Evolutionary conservation across 2,888 invertebrate species (phyloP).

Genomic region (Ectemnius continuus): DNA sequence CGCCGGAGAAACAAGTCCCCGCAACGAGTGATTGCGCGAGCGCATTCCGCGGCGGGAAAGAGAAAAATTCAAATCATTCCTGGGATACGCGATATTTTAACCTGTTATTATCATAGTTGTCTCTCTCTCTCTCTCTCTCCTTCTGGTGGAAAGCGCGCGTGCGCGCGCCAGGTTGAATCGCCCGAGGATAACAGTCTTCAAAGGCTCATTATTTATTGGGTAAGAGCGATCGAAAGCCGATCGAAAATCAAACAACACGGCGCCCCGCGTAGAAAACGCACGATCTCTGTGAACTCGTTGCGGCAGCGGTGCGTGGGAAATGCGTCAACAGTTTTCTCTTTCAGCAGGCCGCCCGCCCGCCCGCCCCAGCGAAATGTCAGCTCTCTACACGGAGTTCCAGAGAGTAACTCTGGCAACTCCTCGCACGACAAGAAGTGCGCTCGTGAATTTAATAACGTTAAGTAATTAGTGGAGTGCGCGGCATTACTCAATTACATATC

Average conservation of each 20-base stretch:
- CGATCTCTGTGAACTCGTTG: background rate
- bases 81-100: slow-evolving; percentile 21
- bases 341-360: too few species aligned
- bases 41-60: slow-evolving; percentile 11
- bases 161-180: background rate
- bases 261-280: background rate
- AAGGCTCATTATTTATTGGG: slow-evolving; percentile 1
- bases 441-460: slow-evolving; percentile 62
- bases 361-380: background rate
- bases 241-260: background rate
- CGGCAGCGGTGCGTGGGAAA: background rate
- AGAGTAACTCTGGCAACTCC: too few species aligned
- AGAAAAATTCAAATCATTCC: slow-evolving; percentile 47
- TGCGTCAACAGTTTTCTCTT: background rate
- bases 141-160: background rate
- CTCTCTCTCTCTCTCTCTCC: background rate
- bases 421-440: slow-evolving; percentile 28
- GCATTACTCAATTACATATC: slow-evolving; percentile 32
- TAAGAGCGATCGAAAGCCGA: background rate
- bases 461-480: slow-evolving; percentile 49
- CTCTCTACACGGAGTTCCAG: background rate
- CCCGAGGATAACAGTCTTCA: background rate
- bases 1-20: background rate
- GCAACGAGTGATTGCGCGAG: slow-evolving; percentile 39
- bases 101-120: slow-evolving; percentile 45